Evolutionary conservation across 1,140 invertebrate species (phyloP).

Genomic region (Odontomachus brunneus): DNA sequence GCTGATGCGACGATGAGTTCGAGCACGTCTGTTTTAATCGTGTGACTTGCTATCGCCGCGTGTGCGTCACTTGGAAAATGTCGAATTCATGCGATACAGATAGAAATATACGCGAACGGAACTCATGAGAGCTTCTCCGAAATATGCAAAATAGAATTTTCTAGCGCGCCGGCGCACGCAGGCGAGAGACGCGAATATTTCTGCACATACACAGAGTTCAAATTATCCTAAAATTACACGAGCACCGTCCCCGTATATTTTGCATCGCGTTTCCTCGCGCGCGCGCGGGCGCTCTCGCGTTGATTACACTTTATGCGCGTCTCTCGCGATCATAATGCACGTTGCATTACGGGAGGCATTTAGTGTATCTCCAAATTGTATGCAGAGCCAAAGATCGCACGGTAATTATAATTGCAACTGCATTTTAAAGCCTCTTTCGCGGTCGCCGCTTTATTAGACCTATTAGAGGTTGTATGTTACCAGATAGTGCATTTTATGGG

Average conservation of each 20-base stretch:
- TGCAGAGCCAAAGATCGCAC: constrained; percentile 29
- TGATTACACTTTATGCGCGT: constrained; percentile 54
- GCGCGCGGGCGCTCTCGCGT: constrained; percentile 3
- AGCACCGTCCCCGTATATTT: constrained; percentile 32
- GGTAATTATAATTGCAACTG: constrained; percentile 46
- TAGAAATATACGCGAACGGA: constrained; percentile 16
- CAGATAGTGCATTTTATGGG: constrained; percentile 29
- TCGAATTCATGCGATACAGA: constrained; percentile 47
- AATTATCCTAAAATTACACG: constrained; percentile 61
- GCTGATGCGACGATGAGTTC: not conserved
- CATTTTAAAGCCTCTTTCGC: constrained; percentile 31
- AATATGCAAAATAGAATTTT: constrained; percentile 56
- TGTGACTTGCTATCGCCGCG: not conserved
- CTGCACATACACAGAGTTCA: constrained; percentile 47
- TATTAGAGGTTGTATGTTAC: constrained; percentile 38
- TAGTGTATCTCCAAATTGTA: constrained; percentile 45
- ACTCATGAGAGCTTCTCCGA: constrained; percentile 25
- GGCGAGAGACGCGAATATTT: constrained; percentile 54
- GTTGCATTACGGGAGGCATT: constrained; percentile 49
- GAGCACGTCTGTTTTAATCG: constrained; percentile 13
- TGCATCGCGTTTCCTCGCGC: constrained; percentile 3
- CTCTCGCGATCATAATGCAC: constrained; percentile 50
- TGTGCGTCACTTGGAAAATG: constrained; percentile 35
- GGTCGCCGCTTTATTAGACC: constrained; percentile 33
- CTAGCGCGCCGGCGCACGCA: constrained; percentile 15